phyloP scores from a whole-genome alignment of 2,888 invertebrate genomes.

The Neria commutata region DNA sequence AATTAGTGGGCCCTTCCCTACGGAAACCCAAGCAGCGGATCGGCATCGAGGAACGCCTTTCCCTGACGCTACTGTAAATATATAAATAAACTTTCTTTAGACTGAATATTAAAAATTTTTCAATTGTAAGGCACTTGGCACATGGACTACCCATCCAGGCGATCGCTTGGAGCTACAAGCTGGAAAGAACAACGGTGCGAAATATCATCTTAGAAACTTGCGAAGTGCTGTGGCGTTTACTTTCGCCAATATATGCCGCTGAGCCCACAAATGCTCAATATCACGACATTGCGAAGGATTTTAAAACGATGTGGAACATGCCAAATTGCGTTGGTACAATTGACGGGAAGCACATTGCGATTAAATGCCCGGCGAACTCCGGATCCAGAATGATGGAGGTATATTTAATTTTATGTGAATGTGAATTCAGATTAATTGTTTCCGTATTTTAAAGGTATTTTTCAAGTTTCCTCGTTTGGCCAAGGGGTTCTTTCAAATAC shows the following conservation, averaged over 20 bases:
- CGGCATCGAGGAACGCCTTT: too few species aligned
- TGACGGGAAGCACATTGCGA: slow-evolving; percentile 31
- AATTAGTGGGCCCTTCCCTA: too few species aligned
- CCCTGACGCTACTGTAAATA: too few species aligned
- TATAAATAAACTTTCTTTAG: too few species aligned
- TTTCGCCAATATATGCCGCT: slow-evolving; percentile 8
- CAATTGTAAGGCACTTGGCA: slow-evolving; percentile 10
- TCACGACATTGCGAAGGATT: slow-evolving; percentile 14
- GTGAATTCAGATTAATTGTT: too few species aligned
- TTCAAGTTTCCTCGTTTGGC: not conserved
- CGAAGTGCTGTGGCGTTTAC: slow-evolving; percentile 16
- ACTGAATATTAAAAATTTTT: not conserved
- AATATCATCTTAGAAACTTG: slow-evolving; percentile 20
- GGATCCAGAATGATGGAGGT: slow-evolving; percentile 29
- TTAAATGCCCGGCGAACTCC: slow-evolving; percentile 37
- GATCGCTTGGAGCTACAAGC: slow-evolving; percentile 14
- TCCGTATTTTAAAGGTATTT: not conserved
- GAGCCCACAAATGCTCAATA: slow-evolving; percentile 9
- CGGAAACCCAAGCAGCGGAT: too few species aligned
- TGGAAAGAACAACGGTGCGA: slow-evolving; percentile 21
- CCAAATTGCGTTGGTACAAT: slow-evolving; percentile 34
- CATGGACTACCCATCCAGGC: slow-evolving; percentile 8
- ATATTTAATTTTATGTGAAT: not conserved
- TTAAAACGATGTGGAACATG: slow-evolving; percentile 29
- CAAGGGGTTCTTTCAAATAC: slow-evolving; percentile 18